Conservation (phyloP, 1,140 invertebrate species). For the Euwallacea fornicatus region DNA sequence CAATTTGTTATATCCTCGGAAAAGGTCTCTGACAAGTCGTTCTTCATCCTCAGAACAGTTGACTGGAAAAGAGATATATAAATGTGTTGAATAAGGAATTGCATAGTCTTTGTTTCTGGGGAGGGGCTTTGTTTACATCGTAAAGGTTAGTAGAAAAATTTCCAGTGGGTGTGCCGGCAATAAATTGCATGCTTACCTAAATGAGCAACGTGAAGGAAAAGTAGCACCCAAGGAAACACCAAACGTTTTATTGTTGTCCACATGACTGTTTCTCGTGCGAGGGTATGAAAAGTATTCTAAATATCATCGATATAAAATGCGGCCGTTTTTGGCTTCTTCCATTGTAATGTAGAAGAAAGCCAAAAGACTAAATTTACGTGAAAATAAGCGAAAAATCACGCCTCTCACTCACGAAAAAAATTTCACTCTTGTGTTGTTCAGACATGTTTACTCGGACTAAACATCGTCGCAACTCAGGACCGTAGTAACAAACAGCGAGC, state of each 20-base stretch:
- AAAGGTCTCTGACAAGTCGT: conserved; percentile 91
- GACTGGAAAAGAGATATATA: conserved; percentile 55
- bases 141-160: conserved; percentile 37
- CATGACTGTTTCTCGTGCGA: conserved; percentile 43
- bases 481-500: conserved; percentile 12
- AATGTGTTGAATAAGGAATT: not conserved
- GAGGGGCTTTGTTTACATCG: conserved; percentile 54
- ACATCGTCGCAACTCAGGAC: conserved; percentile 29
- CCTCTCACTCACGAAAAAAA: conserved; percentile 22
- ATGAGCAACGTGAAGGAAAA: conserved; percentile 45
- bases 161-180: conserved; percentile 46
- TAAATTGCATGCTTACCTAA: conserved; percentile 44
- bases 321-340: conserved; percentile 45
- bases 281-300: conserved; percentile 32
- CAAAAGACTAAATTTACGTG: conserved; percentile 17
- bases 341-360: conserved; percentile 42
- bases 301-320: conserved; percentile 49
- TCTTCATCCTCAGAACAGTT: conserved; percentile 85
- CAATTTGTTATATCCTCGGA: conserved; percentile 98
- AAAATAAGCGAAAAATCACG: conserved; percentile 17
- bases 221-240: conserved; percentile 41
- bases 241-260: conserved; percentile 43
- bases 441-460: conserved; percentile 30
- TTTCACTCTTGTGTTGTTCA: conserved; percentile 20
- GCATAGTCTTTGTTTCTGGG: conserved; percentile 50